Evolutionary conservation across 2,797 vertebrate species (phyloP).

Genomic region (Tympanoctomys barrerae): DNA sequence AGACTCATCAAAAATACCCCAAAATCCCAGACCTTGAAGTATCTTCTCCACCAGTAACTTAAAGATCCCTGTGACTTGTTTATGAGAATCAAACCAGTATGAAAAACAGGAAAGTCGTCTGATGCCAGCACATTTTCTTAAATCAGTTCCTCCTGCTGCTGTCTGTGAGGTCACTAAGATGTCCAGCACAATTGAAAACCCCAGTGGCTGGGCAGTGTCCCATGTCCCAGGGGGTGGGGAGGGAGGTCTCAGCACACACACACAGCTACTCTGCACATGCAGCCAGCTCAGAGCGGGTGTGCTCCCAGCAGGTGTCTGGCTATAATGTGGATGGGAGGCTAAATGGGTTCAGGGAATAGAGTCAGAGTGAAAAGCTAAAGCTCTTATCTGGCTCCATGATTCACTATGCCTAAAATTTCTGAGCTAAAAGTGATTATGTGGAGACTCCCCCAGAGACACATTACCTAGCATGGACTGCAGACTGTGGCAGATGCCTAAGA

Average conservation of each 20-base stretch:
- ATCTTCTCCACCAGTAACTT: constrained; percentile 48
- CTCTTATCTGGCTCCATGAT: neutral
- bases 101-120: neutral
- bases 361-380: neutral
- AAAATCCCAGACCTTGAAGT: neutral
- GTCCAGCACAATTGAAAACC: neutral
- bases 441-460: neutral
- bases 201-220: neutral
- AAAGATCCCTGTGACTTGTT: constrained; percentile 17
- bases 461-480: neutral
- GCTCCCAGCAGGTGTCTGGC: neutral
- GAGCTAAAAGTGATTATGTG: neutral
- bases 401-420: constrained; percentile 24
- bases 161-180: neutral
- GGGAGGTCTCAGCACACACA: neutral
- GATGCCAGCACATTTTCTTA: neutral
- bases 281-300: neutral
- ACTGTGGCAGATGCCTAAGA: neutral
- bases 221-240: neutral
- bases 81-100: constrained; percentile 35
- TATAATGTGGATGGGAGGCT: neutral
- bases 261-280: neutral
- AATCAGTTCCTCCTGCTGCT: neutral
- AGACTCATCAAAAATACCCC: constrained; percentile 45
- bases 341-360: neutral